Evolutionary conservation across 2,888 invertebrate genomes (phyloP).

Genomic region (Zaprionus obscuricornis): DNA sequence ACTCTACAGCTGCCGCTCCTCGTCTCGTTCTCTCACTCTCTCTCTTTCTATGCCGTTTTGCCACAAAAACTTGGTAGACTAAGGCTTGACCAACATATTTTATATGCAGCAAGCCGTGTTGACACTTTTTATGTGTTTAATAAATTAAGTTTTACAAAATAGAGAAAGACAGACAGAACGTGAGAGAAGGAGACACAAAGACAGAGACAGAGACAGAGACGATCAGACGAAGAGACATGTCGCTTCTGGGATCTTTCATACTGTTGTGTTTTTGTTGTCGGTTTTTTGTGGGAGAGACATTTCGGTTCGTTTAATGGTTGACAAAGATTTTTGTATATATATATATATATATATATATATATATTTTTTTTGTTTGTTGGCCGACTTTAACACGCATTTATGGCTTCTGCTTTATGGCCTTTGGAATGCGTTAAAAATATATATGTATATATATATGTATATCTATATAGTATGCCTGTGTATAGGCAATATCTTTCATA

Average conservation of each 20-base stretch:
- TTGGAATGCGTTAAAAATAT: slow-evolving; percentile 59
- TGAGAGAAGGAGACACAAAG: neutral
- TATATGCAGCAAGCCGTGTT: slow-evolving; percentile 75
- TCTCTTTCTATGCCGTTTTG: neutral
- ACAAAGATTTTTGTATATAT: no score
- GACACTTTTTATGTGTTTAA: slow-evolving; percentile 80
- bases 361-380: slow-evolving; percentile 59
- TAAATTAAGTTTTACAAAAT: slow-evolving; percentile 76
- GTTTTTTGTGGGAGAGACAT: slow-evolving; percentile 24
- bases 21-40: neutral
- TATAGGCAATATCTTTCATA: no score
- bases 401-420: slow-evolving; percentile 68
- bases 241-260: slow-evolving; percentile 26
- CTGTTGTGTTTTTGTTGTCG: neutral
- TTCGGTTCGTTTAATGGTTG: slow-evolving; percentile 64
- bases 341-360: no score
- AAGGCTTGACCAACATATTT: slow-evolving; percentile 61
- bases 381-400: slow-evolving; percentile 70
- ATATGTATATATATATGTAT: slow-evolving; percentile 25
- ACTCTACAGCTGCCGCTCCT: neutral
- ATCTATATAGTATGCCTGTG: no score
- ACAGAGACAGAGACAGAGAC: neutral
- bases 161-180: slow-evolving; percentile 49
- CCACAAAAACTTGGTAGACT: slow-evolving; percentile 30
- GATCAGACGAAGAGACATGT: slow-evolving; percentile 31